These are phyloP conservation scores for Myotis daubentonii DNA, from an alignment of 2,797 vertebrate genomes.

Conservation along the genomic window DNA sequence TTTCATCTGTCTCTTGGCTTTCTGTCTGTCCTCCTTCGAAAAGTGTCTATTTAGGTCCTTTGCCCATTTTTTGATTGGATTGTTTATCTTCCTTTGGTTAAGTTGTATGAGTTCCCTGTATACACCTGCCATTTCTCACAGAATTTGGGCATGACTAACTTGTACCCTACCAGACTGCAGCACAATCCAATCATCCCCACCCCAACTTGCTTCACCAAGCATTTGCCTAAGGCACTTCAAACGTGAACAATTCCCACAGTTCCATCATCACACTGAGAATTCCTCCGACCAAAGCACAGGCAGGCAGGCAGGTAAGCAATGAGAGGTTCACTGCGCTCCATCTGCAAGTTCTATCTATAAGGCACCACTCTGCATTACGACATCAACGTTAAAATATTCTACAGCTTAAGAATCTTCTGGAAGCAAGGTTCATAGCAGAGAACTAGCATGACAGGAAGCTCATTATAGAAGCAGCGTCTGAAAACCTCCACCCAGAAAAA, in stretches of 20 bases:
- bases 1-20: too few relatives aligned
- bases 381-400: constrained; percentile 48
- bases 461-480: constrained; percentile 55
- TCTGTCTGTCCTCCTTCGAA: too few relatives aligned
- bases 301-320: neutral
- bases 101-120: too few relatives aligned
- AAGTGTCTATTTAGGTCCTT: too few relatives aligned
- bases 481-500: constrained; percentile 21
- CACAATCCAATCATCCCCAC: neutral
- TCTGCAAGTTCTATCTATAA: constrained; percentile 33
- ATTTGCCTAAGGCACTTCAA: neutral
- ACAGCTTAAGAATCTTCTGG: constrained; percentile 70
- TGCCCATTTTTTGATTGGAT: too few relatives aligned
- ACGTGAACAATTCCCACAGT: neutral
- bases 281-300: neutral
- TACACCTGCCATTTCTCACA: neutral
- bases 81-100: too few relatives aligned
- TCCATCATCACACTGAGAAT: neutral
- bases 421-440: constrained; percentile 42
- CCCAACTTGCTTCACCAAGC: neutral
- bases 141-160: neutral
- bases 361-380: neutral
- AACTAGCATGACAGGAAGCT: constrained; percentile 41
- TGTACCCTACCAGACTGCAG: neutral
- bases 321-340: constrained; percentile 23